A percentile compares a stretch with the other conserved stretches of the same genome.
phyloP scores from a whole-genome alignment of 1,140 invertebrate species.

The Drosophila tristis region DNA sequence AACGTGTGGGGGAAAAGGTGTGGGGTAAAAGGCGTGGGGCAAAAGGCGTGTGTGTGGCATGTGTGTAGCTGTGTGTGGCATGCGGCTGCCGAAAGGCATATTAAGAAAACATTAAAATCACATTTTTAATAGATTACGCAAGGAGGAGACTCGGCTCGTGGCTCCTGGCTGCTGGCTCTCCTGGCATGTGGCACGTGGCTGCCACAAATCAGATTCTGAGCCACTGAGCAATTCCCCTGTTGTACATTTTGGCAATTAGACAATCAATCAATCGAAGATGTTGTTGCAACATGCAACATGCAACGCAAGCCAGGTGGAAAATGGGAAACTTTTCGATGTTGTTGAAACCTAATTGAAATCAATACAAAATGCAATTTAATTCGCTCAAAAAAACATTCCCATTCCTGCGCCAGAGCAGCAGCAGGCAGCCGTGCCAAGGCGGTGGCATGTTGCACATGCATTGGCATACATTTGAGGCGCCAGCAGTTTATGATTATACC shows the following conservation, averaged over 20 bases:
- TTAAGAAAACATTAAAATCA: conserved; percentile 71
- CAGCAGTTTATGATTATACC: conserved; percentile 40
- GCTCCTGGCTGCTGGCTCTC: too few relatives aligned
- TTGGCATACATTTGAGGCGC: conserved; percentile 19
- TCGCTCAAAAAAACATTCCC: conserved; percentile 9
- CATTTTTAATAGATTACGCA: conserved; percentile 70
- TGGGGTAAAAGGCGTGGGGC: neutral
- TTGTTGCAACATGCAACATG: conserved; percentile 41
- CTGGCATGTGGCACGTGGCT: neutral
- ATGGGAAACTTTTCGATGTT: conserved; percentile 2
- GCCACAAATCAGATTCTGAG: neutral
- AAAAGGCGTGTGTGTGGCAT: conserved; percentile 1
- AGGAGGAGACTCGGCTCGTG: too few relatives aligned
- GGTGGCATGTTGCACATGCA: conserved; percentile 13
- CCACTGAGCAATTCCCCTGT: neutral
- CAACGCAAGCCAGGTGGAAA: neutral
- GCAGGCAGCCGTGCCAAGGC: neutral
- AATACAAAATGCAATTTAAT: conserved; percentile 66
- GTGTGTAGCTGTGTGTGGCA: neutral
- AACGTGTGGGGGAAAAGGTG: too few relatives aligned
- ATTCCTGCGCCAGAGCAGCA: too few relatives aligned
- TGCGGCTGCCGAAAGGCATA: conserved; percentile 27
- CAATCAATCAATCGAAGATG: conserved; percentile 55
- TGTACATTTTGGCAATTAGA: conserved; percentile 42
- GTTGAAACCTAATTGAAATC: conserved; percentile 58